A percentile compares a stretch with the other conserved stretches of the same genome.
Conservation (phyloP, 2,888 invertebrate species). For the Mythimna albipuncta region DNA sequence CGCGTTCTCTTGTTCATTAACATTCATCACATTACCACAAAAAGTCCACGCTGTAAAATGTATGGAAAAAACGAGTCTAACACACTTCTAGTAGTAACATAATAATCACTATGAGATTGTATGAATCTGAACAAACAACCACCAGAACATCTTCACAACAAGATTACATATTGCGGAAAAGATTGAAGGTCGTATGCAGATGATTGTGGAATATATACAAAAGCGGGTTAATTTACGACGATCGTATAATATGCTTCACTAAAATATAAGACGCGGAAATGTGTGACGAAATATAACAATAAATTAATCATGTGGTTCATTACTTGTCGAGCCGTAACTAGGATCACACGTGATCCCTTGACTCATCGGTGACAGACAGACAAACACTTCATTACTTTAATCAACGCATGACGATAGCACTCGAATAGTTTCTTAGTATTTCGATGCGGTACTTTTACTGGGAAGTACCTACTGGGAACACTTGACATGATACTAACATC, state of each 20-base stretch:
- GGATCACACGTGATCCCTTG: conserved; percentile 67
- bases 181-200: conserved; percentile 74
- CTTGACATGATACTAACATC: conserved; percentile 37
- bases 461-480: conserved; percentile 54
- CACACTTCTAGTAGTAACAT: conserved; percentile 36
- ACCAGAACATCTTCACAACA: conserved; percentile 69
- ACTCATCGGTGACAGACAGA: conserved; percentile 70
- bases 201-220: conserved; percentile 63
- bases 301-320: conserved; percentile 64
- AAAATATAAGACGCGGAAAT: conserved; percentile 73
- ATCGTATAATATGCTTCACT: conserved; percentile 63
- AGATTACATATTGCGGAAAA: conserved; percentile 79
- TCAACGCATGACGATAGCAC: conserved; percentile 70
- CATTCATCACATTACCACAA: conserved; percentile 32
- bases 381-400: conserved; percentile 72
- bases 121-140: conserved; percentile 54
- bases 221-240: conserved; percentile 63
- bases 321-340: conserved; percentile 57
- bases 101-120: conserved; percentile 34
- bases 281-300: conserved; percentile 60
- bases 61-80: conserved; percentile 22
- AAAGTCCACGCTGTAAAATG: conserved; percentile 31
- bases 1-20: conserved; percentile 36
- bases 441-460: conserved; percentile 47
- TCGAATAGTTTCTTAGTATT: conserved; percentile 70